Evolutionary conservation across 2,888 invertebrate genomes (phyloP), one percentile per base, ranked within the genome.

Genomic region (Chaitophorus viminalis): DNA sequence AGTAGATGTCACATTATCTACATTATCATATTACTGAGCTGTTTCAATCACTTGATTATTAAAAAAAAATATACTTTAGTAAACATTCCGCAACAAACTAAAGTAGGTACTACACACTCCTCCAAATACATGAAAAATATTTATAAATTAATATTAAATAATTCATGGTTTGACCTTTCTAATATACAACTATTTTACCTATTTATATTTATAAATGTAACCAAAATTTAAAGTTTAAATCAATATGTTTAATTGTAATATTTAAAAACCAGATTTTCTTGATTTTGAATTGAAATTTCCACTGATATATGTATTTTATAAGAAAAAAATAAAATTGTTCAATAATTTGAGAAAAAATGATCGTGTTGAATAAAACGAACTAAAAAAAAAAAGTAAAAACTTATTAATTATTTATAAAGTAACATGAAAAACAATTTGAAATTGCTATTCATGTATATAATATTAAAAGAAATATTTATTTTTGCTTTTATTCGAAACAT

Each of bases 71-170:
- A 39, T 39, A 6, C 25, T 3, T 39, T 14, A 14, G 36, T 60
- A 60, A 25, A 39, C 39, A 65, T 79, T 65, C 65, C 65, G 39
- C 21, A 52, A 65, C 36, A 60, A 79, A 79, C 65, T 54, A 60
- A 17, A 60, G 21, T n/a, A n/a, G n/a, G n/a, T 39, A 74, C 31
- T 39, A 36, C 54, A 54, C 17, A 33, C 18, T 31, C 29, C 31
- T 31, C 18, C 31, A 9, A 2, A 31, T 18, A 25, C 14, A 65
- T 25, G 1, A 14, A 81, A 3, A 54, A 54, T 31, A 21, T 21
- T 29, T 29, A 31, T 18, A 54, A 74, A 74, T 74, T 36, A 72
- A 74, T 54, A 31, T 18, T 52, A 36, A 18, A n/a, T 11, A 25
- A 33, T 52, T 72, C 46, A n/a, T 74, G 8, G 46, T 46, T 68